Evolutionary conservation across 2,888 invertebrate species (phyloP).

Genomic region (Smittia aterrima): DNA sequence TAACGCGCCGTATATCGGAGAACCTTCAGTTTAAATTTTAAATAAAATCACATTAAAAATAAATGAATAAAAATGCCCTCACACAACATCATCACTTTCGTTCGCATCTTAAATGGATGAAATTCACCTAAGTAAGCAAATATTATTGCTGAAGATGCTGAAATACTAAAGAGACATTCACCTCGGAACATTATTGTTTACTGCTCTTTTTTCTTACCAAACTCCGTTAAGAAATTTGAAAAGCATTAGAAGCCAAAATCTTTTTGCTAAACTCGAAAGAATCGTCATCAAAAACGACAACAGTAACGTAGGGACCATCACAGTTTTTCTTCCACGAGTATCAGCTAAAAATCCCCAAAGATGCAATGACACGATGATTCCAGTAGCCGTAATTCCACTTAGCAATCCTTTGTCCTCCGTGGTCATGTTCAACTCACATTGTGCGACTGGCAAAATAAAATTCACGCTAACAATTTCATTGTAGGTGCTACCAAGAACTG

Average conservation of each 20-base stretch:
- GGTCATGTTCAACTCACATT: slow-evolving; percentile 53
- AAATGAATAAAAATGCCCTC: not conserved
- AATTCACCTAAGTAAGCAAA: slow-evolving; percentile 56
- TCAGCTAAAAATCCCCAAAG: slow-evolving; percentile 62
- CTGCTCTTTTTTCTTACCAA: not conserved
- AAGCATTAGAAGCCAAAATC: slow-evolving; percentile 56
- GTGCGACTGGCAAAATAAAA: slow-evolving; percentile 57
- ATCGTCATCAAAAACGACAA: slow-evolving; percentile 55
- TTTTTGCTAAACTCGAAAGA: slow-evolving; percentile 56
- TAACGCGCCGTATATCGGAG: not conserved
- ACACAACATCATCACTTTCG: slow-evolving; percentile 46
- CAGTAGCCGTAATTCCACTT: slow-evolving; percentile 51
- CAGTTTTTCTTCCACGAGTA: slow-evolving; percentile 56
- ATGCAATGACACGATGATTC: slow-evolving; percentile 59
- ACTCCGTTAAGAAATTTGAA: slow-evolving; percentile 57
- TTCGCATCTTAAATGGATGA: slow-evolving; percentile 49
- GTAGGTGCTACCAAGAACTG: slow-evolving; percentile 55
- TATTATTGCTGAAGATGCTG: slow-evolving; percentile 53
- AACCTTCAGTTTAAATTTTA: not conserved
- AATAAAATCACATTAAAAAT: not conserved
- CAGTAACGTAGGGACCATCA: slow-evolving; percentile 55
- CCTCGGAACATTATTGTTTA: not conserved
- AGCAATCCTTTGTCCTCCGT: slow-evolving; percentile 52
- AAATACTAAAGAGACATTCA: slow-evolving; percentile 48
- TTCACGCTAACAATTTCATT: slow-evolving; percentile 55